Evolutionary conservation across 2,888 invertebrate genomes (phyloP).

Genomic region (Druceiella hillmani): DNA sequence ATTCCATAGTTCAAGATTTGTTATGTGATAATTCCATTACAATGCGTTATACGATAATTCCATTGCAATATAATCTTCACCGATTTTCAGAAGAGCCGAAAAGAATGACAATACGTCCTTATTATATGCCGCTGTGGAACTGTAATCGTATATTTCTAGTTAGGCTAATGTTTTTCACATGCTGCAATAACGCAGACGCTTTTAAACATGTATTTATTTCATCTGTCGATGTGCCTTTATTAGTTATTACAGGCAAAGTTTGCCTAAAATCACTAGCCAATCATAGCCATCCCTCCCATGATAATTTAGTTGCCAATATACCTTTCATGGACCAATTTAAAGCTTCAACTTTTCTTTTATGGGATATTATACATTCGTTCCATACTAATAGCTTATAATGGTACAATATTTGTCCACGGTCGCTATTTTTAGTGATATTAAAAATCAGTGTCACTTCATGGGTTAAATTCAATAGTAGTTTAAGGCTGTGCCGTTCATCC

Average conservation of each 20-base stretch:
- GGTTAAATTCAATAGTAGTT: too few species aligned
- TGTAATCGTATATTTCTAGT: constrained; percentile 11
- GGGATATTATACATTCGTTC: constrained; percentile 22
- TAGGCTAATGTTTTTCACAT: constrained; percentile 5
- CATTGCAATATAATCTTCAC: background rate
- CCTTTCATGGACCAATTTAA: background rate
- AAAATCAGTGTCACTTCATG: too few species aligned
- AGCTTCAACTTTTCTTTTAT: constrained; percentile 22
- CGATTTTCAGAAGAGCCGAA: background rate
- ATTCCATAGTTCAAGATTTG: too few species aligned
- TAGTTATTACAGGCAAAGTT: too few species aligned
- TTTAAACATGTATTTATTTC: background rate
- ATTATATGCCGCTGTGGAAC: too few species aligned
- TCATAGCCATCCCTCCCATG: background rate
- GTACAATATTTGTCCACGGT: too few species aligned
- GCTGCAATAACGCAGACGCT: constrained; percentile 1
- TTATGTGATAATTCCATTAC: too few species aligned
- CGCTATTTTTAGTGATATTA: too few species aligned
- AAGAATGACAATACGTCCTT: too few species aligned
- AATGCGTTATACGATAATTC: background rate
- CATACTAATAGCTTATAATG: constrained; percentile 9
- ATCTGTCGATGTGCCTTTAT: background rate
- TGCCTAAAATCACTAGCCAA: background rate
- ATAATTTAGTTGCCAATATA: too few species aligned
- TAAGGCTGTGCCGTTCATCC: too few species aligned